phyloP scores from a whole-genome alignment of 2,888 invertebrate species.

The Caenorhabditis macrosperma region DNA sequence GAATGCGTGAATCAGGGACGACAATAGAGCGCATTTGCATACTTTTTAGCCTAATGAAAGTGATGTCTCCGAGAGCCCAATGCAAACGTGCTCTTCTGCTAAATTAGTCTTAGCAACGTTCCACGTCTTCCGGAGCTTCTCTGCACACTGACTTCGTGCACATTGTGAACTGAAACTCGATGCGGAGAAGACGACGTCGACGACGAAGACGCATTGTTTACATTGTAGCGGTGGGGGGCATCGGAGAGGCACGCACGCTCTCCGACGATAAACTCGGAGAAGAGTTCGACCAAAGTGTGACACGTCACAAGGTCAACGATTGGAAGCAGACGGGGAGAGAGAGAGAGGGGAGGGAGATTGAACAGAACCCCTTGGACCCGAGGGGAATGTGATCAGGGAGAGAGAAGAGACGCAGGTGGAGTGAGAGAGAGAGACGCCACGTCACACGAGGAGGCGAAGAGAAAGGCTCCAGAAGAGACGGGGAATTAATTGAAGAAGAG shows the following conservation, averaged over 20 bases:
- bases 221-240: conserved; percentile 1
- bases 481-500: not conserved
- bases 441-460: not conserved
- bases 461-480: not conserved
- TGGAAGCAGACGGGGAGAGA: not conserved
- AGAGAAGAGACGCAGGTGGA: conserved; percentile 4
- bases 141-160: no score
- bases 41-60: not conserved
- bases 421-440: not conserved
- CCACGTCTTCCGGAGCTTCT: no score
- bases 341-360: conserved; percentile 20
- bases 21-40: not conserved
- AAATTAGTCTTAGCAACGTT: no score
- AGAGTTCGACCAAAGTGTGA: conserved; percentile 1
- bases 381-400: not conserved
- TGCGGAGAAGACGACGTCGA: no score
- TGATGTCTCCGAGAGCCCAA: no score
- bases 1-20: conserved; percentile 24
- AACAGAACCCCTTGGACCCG: conserved; percentile 12
- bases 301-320: conserved; percentile 23
- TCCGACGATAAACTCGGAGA: no score
- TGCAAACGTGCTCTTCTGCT: no score
- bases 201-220: conserved; percentile 10
- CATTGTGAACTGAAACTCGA: no score
- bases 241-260: not conserved